Evolutionary conservation across 1,140 invertebrate genomes (phyloP).

Genomic region (Ruditapes philippinarum): DNA sequence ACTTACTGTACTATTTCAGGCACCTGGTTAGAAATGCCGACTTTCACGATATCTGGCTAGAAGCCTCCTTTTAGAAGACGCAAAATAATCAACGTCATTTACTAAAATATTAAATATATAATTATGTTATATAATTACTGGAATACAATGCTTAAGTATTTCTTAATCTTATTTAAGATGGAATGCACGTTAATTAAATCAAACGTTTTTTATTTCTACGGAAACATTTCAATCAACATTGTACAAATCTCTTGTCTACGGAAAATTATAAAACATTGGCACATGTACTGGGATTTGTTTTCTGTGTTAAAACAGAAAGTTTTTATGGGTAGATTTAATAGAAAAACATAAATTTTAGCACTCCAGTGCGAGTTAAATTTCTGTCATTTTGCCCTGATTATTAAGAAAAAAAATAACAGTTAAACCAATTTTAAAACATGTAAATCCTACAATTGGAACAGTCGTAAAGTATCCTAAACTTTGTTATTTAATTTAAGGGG

Average conservation of each 20-base stretch:
- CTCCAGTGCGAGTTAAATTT: background rate
- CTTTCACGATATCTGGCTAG: too few species aligned
- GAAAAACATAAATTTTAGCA: background rate
- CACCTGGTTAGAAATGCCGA: too few species aligned
- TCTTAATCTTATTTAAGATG: too few species aligned
- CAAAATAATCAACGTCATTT: too few species aligned
- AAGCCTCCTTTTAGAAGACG: too few species aligned
- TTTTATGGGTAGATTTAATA: background rate
- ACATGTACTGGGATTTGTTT: background rate
- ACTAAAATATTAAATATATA: too few species aligned
- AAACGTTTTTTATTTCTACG: background rate
- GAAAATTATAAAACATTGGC: background rate
- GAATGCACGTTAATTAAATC: background rate
- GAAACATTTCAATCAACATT: slow-evolving; percentile 18
- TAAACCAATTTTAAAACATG: background rate
- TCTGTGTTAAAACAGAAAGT: background rate
- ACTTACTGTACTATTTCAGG: too few species aligned
- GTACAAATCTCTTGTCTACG: background rate
- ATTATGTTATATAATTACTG: too few species aligned
- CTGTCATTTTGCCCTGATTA: background rate
- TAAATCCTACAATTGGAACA: background rate
- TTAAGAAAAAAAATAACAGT: background rate
- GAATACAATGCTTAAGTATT: too few species aligned
- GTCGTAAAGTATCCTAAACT: background rate
- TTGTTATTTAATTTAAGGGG: background rate